Evolutionary conservation across 2,113 vertebrate genomes (phyloP).

Genomic region (Elgaria multicarinata): DNA sequence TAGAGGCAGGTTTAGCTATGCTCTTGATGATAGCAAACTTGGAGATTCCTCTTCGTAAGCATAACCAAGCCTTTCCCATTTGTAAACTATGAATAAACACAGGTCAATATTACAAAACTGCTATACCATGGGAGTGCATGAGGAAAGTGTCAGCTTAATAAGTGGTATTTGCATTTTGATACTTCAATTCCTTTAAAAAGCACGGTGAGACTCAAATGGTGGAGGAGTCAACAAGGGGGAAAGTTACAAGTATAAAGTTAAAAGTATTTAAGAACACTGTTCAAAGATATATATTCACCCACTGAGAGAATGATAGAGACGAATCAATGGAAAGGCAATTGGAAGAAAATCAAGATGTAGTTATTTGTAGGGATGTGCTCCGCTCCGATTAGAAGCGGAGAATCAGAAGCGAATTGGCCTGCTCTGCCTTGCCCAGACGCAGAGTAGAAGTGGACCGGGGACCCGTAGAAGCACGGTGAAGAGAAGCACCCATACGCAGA

Average conservation of each 20-base stretch:
- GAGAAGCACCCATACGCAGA: too few species aligned
- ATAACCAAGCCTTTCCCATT: neutral
- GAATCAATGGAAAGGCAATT: neutral
- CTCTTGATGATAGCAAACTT: neutral
- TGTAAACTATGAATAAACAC: neutral
- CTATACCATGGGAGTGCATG: neutral
- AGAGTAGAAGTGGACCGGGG: too few species aligned
- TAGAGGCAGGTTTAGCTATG: neutral
- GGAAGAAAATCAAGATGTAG: neutral
- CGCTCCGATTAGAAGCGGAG: too few species aligned
- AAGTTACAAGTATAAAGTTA: neutral
- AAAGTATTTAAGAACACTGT: neutral
- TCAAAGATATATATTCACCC: neutral
- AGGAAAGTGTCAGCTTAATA: neutral
- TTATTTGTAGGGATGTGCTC: neutral
- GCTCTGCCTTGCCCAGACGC: too few species aligned
- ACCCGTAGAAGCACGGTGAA: too few species aligned
- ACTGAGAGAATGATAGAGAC: neutral
- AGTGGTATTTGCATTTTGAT: neutral
- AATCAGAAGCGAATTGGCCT: too few species aligned
- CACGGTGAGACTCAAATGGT: neutral
- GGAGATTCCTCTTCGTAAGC: fast-evolving
- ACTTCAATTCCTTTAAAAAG: neutral
- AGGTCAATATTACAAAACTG: neutral
- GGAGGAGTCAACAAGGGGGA: neutral